Evolutionary conservation across 2,797 vertebrate genomes (phyloP), one percentile per base, ranked within the genome.

Genomic region (Hippopotamyrus pictus): DNA sequence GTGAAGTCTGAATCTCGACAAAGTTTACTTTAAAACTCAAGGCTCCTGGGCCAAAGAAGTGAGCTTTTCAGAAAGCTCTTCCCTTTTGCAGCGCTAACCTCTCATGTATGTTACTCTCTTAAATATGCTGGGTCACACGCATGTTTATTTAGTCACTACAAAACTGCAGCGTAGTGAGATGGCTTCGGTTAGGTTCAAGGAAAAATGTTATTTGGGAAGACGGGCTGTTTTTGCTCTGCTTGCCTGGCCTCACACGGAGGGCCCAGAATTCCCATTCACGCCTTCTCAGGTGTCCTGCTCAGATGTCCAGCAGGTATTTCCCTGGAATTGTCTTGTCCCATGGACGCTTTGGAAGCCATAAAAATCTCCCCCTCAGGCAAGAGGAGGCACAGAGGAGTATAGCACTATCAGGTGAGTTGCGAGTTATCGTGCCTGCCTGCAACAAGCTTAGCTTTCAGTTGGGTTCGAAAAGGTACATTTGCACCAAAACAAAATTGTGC

Each of bases 181-280:
- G 37, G 14, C 65, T 76, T 17, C 33, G 48, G 22, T 83, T 19
- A 51, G 29, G 29, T 37, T 54, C 29, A 88, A 88, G 65, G 69
- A 54, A 17, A 51, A 12, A 22, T 19, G 19, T 83, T 33, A 82
- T 69, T 59, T 33, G 12, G 76, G 44, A 29, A 86, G 44, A 88
- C 11, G 11, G 12, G 33, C 86, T 53, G 33, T 82, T 57, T 50
- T 46, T 19, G 79, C 54, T 50, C 41, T 46, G 76, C 91, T 89
- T 85, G 87, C 79, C 57, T 51, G 25, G 85, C 87, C 89, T 92
- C 89, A 85, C 90, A 91, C 90, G 41, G 84, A 87, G 85, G 9
- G 19, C 69, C 89, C 90, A 65, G 90, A 92, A 91, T 90, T 84
- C 91, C 54, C 17, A 51, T 73, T 73, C 5, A 2, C 19, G 3